These are phyloP conservation scores for Ahaetulla prasina DNA, from an alignment of 2,113 vertebrate species.

Conservation along the genomic window DNA sequence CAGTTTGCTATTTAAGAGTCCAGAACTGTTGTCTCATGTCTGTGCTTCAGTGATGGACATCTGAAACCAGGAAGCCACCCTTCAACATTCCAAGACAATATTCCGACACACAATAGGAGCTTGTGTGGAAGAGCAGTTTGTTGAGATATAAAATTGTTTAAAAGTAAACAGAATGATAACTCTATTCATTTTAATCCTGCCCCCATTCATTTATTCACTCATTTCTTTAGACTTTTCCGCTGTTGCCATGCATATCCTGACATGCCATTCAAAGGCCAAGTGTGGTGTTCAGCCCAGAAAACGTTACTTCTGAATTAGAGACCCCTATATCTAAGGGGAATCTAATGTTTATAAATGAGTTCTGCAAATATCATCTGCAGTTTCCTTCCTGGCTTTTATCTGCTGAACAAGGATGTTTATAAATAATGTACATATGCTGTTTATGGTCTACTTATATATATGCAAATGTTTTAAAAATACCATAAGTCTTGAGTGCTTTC, in stretches of 20 bases:
- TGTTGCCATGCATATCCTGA: not conserved
- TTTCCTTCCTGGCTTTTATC: not conserved
- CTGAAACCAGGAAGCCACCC: not conserved
- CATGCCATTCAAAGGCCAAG: not conserved
- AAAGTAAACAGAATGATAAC: not conserved
- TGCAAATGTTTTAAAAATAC: not conserved
- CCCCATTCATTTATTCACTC: not conserved
- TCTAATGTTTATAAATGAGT: not conserved
- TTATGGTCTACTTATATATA: not conserved
- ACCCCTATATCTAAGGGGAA: not conserved
- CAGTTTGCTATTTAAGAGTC: not conserved
- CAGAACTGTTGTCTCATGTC: not conserved
- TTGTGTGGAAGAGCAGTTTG: not conserved
- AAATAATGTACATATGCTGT: not conserved
- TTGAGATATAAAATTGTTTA: not conserved
- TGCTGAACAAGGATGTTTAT: not conserved
- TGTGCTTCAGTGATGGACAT: not conserved
- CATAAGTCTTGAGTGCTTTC: not conserved
- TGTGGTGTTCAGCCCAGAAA: not conserved
- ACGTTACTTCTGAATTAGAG: not conserved
- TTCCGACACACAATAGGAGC: no score
- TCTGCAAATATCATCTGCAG: not conserved
- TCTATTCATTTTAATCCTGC: not conserved
- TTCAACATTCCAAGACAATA: not conserved
- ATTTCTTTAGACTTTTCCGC: not conserved